Evolutionary conservation across 2,888 invertebrate species (phyloP), one percentile per base, ranked within the genome.

Genomic region (Tubulanus polymorphus): DNA sequence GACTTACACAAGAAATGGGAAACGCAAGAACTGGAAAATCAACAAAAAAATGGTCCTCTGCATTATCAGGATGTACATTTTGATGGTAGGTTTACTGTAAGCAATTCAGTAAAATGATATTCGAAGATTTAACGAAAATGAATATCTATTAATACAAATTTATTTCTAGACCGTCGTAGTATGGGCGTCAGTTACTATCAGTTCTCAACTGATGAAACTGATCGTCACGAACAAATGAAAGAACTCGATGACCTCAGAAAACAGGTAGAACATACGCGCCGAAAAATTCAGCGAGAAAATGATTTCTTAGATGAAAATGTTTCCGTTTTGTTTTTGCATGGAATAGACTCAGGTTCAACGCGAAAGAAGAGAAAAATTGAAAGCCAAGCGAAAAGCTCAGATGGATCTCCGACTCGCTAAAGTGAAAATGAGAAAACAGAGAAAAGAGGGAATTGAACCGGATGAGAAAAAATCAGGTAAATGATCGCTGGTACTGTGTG

Each of bases 1-100:
- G n/a, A n/a, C n/a, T n/a, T n/a, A n/a, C n/a, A n/a, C n/a, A 83
- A 86, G 63, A 88, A 91, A 74, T 95, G 94, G 94, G 91, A 93
- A 70, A 57, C 88, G 61, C 90, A 93, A 70, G 91, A 90, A 71
- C 49, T 56, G 52, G 68, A 67, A 20, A 84, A 61, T 10, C 58
- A 63, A 58, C 59, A 64, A 10, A 66, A 71, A 49, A 61, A 65
- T 88, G 91, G 78, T 81, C 85, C 57, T 84, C 89, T 79, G 84
- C 94, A 95, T 80, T 96, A 96, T 74, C 90, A 93, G 79, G 93
- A 95, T 81, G 84, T 96, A 51, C 83, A 91, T 55, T 93, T 89
- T 79, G 89, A 92, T 79, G 90, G 89, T 89, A 76, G 76, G 79
- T 77, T 25, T 12, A 48, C n/a, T n/a, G n/a, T n/a, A n/a, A n/a